phyloP scores from a whole-genome alignment of 2,113 vertebrate genomes.

The Aleadryas rufinucha region DNA sequence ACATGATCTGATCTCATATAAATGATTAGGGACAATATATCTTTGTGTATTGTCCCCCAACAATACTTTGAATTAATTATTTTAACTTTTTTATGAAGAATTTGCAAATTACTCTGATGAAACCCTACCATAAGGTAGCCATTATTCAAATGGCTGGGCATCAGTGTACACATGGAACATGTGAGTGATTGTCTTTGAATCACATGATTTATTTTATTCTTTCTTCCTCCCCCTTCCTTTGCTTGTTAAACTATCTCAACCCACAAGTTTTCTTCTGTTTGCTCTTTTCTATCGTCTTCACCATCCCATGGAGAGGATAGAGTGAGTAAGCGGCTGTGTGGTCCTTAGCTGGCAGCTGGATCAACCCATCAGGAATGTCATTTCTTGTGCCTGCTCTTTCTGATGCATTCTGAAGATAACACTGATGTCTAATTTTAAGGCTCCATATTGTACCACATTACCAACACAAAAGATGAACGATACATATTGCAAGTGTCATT shows the following conservation, averaged over 20 bases:
- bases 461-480: not conserved
- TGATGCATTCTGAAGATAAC: not conserved
- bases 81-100: not conserved
- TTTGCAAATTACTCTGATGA: not conserved
- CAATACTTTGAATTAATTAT: not conserved
- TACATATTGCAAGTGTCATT: not conserved
- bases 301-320: not conserved
- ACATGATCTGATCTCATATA: not conserved
- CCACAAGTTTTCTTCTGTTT: not conserved
- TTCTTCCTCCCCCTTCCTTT: not conserved
- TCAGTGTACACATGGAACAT: not conserved
- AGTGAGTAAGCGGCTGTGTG: not conserved
- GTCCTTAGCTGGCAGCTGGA: not conserved
- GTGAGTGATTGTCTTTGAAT: not conserved
- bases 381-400: not conserved
- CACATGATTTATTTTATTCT: not conserved
- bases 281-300: not conserved
- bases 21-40: not conserved
- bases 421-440: not conserved
- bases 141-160: not conserved
- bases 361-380: accelerated
- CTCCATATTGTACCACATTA: not conserved
- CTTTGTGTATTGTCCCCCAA: not conserved
- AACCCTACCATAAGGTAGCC: not conserved
- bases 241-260: not conserved